phyloP scores from a whole-genome alignment of 1,140 invertebrate genomes.

The Yoshiicerus persimilis region DNA sequence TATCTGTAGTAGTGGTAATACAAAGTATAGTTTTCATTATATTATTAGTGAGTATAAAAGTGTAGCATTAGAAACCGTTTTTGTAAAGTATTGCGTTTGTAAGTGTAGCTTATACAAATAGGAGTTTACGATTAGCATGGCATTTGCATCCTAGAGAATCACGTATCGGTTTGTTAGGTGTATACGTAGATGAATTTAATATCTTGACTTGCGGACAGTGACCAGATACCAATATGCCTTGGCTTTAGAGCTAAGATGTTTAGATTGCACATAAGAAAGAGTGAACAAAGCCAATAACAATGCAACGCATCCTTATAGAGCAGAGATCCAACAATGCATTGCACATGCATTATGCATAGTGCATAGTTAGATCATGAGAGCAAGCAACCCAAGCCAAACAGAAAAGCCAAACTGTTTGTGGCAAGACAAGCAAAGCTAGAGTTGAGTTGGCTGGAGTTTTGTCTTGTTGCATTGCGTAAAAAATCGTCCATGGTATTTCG shows the following conservation, averaged over 20 bases:
- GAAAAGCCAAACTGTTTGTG: neutral
- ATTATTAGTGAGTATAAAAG: neutral
- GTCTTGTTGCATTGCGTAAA: neutral
- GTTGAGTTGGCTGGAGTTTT: constrained; percentile 3
- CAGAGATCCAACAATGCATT: neutral
- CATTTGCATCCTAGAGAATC: neutral
- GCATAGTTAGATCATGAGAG: neutral
- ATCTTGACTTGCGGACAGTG: neutral
- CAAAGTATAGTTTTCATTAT: neutral
- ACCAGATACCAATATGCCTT: neutral
- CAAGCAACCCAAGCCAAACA: neutral
- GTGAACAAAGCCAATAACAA: neutral
- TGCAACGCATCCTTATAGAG: neutral
- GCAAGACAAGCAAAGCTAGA: neutral
- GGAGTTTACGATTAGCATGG: neutral
- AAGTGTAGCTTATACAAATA: no score
- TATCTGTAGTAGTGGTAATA: no score
- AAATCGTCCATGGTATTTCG: constrained; percentile 16
- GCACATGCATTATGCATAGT: constrained; percentile 8
- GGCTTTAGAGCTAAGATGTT: neutral
- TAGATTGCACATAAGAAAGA: neutral
- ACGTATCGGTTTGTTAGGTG: neutral
- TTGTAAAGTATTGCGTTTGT: no score
- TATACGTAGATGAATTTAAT: neutral
- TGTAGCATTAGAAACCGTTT: no score